Evolutionary conservation across 2,888 invertebrate species (phyloP), one percentile per base, ranked within the genome.

Genomic region (Ophraella communa): DNA sequence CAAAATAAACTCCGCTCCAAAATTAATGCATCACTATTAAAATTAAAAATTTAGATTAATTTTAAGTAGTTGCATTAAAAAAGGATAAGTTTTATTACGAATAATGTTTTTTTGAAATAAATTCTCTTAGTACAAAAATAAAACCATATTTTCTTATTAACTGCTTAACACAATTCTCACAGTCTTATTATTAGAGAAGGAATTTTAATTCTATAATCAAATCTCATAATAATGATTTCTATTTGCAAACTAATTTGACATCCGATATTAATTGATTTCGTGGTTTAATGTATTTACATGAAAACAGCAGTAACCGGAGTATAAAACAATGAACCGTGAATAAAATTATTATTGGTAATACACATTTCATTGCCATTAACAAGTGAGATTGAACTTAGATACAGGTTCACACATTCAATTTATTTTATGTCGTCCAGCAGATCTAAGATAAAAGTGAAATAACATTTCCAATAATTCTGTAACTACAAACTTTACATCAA

Each of bases 401-500:
- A 39, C 3, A 17, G 18, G 30, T 45, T 17, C 14, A 58, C 57
- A 35, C 57, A 45, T 47, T 58, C 21, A 55, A 57, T 57, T 57
- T 33, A 47, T 24, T 47, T 20, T 58, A 47, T 49, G 49, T 49
- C 14, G 35, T 35, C n/a, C 24, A 58, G 49, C 44, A n/a, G 57
- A 58, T 58, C n/a, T 21, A 35, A 49, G 57, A 58, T 58, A 58
- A 58, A 27, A n/a, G 20, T 45, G 45, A 45, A 45, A 45, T 47
- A 57, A 33, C 42, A 35, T 58, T 58, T 58, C 57, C 57, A 58
- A 58, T 58, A 58, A 27, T 23, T 47, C n/a, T 58, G 49, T 45
- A 58, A 58, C 49, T 20, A 58, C 33, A 58, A 59, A 51, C 39
- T 59, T 59, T 59, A 59, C 59, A 60, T 60, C 52, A 52, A 60